Evolutionary conservation across 37 sponge, comb jelly and placozoan species (phyloP).

Genomic region (Spongilla lacustris): DNA sequence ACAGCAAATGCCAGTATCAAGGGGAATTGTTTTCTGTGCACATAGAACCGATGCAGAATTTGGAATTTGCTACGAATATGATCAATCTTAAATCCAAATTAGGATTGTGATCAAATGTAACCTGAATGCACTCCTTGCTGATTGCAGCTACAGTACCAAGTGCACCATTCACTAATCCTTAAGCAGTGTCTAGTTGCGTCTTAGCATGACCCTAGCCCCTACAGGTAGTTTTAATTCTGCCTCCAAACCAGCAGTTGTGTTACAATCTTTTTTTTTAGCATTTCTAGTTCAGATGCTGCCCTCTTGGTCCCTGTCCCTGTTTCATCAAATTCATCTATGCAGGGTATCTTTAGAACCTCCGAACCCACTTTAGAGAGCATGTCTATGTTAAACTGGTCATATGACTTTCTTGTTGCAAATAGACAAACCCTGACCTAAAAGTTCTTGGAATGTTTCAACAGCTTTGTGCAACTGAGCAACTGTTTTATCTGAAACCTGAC

Average conservation of each 20-base stretch:
- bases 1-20: slow-evolving; percentile 51
- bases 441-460: slow-evolving; percentile 15
- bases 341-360: not conserved
- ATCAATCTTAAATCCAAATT: slow-evolving; percentile 27
- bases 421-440: slow-evolving; percentile 14
- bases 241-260: slow-evolving; percentile 68
- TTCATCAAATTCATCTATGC: slow-evolving; percentile 67
- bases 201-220: slow-evolving; percentile 73
- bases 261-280: slow-evolving; percentile 67
- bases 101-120: slow-evolving; percentile 56
- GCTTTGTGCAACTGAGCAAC: not conserved
- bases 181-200: slow-evolving; percentile 56
- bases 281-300: slow-evolving; percentile 46
- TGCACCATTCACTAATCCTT: slow-evolving; percentile 68
- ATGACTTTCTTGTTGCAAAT: slow-evolving; percentile 38
- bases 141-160: slow-evolving; percentile 47
- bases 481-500: slow-evolving; percentile 15
- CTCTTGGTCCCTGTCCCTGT: slow-evolving; percentile 53
- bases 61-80: slow-evolving; percentile 43
- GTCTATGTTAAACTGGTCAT: slow-evolving; percentile 37
- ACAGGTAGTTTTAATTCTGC: slow-evolving; percentile 39
- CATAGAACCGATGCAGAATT: slow-evolving; percentile 37
- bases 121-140: not conserved
- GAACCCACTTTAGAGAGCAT: slow-evolving; percentile 18
- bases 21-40: slow-evolving; percentile 64